phyloP scores from a whole-genome alignment of 2,888 invertebrate species.

The Microdon myrmicae region DNA sequence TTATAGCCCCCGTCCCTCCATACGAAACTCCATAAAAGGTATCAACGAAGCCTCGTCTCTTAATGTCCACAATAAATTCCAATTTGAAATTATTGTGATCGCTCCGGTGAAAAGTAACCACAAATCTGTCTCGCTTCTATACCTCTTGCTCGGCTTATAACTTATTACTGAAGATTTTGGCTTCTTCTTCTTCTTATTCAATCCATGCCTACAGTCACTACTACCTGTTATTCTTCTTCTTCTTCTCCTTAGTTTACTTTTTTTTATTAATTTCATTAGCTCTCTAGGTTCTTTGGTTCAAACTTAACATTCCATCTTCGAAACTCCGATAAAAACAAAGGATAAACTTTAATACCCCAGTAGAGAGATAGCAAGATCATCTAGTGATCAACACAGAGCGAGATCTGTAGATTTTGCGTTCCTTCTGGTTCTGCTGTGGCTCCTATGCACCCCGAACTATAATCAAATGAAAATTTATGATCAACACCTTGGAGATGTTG shows the following conservation, averaged over 20 bases:
- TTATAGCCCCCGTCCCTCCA: no score
- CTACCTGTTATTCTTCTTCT: background rate
- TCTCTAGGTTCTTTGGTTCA: background rate
- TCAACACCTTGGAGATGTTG: conserved; percentile 63
- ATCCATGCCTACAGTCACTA: no score
- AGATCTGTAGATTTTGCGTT: conserved; percentile 37
- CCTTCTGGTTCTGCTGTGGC: conserved; percentile 22
- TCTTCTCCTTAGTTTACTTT: background rate
- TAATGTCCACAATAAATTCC: conserved; percentile 39
- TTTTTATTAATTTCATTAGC: conserved; percentile 12
- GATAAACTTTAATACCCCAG: conserved; percentile 28
- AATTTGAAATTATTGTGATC: conserved; percentile 44
- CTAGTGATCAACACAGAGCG: conserved; percentile 23
- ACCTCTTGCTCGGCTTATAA: conserved; percentile 32
- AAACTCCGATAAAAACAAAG: conserved; percentile 37
- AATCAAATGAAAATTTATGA: conserved; percentile 66
- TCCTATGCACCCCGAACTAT: conserved; percentile 52
- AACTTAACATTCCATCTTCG: conserved; percentile 17
- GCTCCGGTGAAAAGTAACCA: conserved; percentile 36
- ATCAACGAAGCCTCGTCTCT: no score
- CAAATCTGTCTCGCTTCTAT: conserved; percentile 32
- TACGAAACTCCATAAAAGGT: no score
- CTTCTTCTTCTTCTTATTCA: conserved; percentile 3
- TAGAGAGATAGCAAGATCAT: no score
- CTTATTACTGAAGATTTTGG: conserved; percentile 29